Base-by-base conservation (phyloP, 2,113 vertebrate species). In the Puntigrus tetrazona region DNA sequence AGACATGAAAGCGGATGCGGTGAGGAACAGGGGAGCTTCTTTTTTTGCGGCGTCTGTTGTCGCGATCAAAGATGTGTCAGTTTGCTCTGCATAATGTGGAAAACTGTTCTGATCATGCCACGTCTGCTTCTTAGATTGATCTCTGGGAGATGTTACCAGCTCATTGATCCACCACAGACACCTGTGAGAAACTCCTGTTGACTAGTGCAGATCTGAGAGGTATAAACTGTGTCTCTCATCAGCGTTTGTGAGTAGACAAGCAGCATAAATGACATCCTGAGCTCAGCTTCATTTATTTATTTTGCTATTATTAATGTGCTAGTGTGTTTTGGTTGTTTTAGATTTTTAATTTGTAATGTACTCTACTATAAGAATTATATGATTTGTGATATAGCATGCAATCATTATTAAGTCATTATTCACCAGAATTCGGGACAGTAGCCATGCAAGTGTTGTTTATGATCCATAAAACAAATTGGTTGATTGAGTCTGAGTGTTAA, bases 1-100 rank as follows among this genome's bases (percentile, higher is more conserved):
- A 73, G 92, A 93, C 92, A 94, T 93, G 86, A 93, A 93, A 94
- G 93, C 90, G 87, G 84, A 84, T 80, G 29, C 47, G 34, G 36
- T 41, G 89, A 87, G 92, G 87, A 90, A 88, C 84, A 78, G 34
- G 87, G 90, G 84, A 83, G 88, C 50, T 85, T 88, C 89, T 34
- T 38, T 52, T 72, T 69, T 34, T 82, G 85, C n/a, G n/a, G 55
- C 75, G 59, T 57, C 67, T 55, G 69, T 83, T 83, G 78, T 85
- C 83, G n/a, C 34, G 81, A 75, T 85, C 80, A 84, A 76, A 87
- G 83, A 77, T 82, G 78, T 84, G 83, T 82, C 80, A 36, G 78
- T 57, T 55, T 27, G 36, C 47, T 31, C 63, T 45, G 59, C 70
- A 25, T 81, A 78, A 76, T 83, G 38, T 63, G 22, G 45, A 81